These are phyloP conservation scores for Hirtodrosophila histrioides DNA, from an alignment of 2,888 invertebrate species.

Conservation along the genomic window DNA sequence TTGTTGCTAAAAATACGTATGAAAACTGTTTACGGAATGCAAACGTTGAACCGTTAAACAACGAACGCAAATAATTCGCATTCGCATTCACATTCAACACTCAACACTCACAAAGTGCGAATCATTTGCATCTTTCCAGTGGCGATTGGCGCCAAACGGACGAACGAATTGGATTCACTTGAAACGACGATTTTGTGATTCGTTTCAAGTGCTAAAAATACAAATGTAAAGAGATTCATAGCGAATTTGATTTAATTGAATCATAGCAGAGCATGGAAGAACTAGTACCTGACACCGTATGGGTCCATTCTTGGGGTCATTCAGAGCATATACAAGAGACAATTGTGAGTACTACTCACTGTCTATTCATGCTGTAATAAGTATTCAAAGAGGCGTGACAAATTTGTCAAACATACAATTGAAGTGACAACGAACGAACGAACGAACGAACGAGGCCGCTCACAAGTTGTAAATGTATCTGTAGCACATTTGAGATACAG, in stretches of 20 bases:
- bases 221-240: slow-evolving; percentile 29
- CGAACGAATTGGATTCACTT: slow-evolving; percentile 35
- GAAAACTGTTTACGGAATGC: slow-evolving; percentile 22
- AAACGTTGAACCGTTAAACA: slow-evolving; percentile 31
- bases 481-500: slow-evolving; percentile 30
- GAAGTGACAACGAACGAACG: slow-evolving; percentile 17
- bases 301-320: slow-evolving; percentile 43
- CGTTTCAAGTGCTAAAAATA: slow-evolving; percentile 57
- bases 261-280: slow-evolving; percentile 33
- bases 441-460: slow-evolving; percentile 22
- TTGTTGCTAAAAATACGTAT: slow-evolving; percentile 39
- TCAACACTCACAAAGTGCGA: slow-evolving; percentile 21
- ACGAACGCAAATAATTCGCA: slow-evolving; percentile 12
- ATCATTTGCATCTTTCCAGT: slow-evolving; percentile 60
- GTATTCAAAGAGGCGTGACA: slow-evolving; percentile 49
- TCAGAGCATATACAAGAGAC: not conserved
- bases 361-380: slow-evolving; percentile 19
- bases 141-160: slow-evolving; percentile 59
- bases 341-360: not conserved
- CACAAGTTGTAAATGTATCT: slow-evolving; percentile 19
- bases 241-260: slow-evolving; percentile 64
- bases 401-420: slow-evolving; percentile 59
- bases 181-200: slow-evolving; percentile 47
- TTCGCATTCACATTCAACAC: slow-evolving; percentile 6
- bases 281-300: slow-evolving; percentile 51